Evolutionary conservation across 2,888 invertebrate species (phyloP), one percentile per base, ranked within the genome.

Genomic region (Scaptomyza flava): DNA sequence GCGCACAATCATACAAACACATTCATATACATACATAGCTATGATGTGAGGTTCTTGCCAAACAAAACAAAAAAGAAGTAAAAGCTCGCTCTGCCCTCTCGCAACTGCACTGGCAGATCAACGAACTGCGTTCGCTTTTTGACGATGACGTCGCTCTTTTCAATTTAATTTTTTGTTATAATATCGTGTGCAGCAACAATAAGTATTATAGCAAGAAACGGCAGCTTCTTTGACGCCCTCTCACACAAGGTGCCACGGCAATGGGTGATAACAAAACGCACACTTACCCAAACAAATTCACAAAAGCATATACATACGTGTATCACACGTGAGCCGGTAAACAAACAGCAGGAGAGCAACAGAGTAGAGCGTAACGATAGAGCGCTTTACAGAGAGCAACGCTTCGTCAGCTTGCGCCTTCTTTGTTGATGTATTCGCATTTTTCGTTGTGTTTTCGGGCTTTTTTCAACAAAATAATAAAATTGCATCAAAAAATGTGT

Each of bases 401-500:
- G 71, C 62, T 71, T 73, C 54, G 65, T 69, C 50, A 65, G 68
- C 74, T 50, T 62, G 50, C 51, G 58, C 50, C 41, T 58, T 67
- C 60, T 77, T 70, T 70, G 61, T 67, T 67, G 61, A 60, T 70
- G 73, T 60, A 34, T 47, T 63, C 57, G 60, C 62, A 54, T 48
- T 38, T 62, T 70, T 71, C 57, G 74, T 67, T 67, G 59, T 76
- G 62, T 73, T 77, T 71, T 74, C 70, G 68, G 56, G 69, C 27
- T 72, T 80, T 75, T 54, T 65, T 72, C 46, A 64, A 72, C 59
- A 75, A 76, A 75, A 73, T 73, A 80, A 85, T 71, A 82, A 79
- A 84, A 87, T 87, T 84, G 83, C 83, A 84, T 84, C 74, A 83
- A 83, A 81, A 81, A 81, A 75, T 72, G 77, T 84, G 79, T 77